Base-by-base conservation (phyloP, 2,113 vertebrate species). In the Nibea coibor region DNA sequence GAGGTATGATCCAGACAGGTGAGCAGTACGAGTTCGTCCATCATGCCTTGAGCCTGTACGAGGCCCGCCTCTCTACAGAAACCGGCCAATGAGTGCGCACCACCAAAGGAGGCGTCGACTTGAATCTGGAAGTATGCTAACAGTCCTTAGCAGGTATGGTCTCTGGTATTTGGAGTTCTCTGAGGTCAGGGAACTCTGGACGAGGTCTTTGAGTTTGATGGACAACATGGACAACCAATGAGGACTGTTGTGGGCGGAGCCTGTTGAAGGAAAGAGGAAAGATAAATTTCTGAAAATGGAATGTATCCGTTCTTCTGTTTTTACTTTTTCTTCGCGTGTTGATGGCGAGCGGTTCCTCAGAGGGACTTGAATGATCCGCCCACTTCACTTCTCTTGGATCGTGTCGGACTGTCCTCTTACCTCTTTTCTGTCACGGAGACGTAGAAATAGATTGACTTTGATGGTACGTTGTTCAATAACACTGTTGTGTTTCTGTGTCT, bases 1-100 rank as follows among this genome's bases (percentile, higher is more conserved):
- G 98, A 14, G 98, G 98, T 43, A 99, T 99, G 98, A 97, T 99
- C 89, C 98, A 99, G 89, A 99, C 98, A n/a, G 97, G 95, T 0
- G 97, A 99, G 92, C 98, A 99, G 94, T 99, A 99, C 69, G 97
- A 98, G 92, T 99, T 99, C 75, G 97, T 99, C 70, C 97, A 99
- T 82, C 97, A 98, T 12, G 97, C 97, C 47, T 89, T 99, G 84
- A 95, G 94, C 83, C 95, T 98, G 35, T 98, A 96, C 31, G 97
- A 98, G 90, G 94, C 96, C 85, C 96, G 94, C 80, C 96, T 97
- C 28, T 93, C 96, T 11, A 88, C 93, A 83, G 96, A 97, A 93
- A 93, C 94, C 1, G 94, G 95, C 87, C 95, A 97, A 79, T 99
- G 96, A 98, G 85, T 3, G 14, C 0, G n/a, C 50, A 0, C 4